Conservation (phyloP, 2,888 invertebrate species). For the Girardia tigrina region DNA sequence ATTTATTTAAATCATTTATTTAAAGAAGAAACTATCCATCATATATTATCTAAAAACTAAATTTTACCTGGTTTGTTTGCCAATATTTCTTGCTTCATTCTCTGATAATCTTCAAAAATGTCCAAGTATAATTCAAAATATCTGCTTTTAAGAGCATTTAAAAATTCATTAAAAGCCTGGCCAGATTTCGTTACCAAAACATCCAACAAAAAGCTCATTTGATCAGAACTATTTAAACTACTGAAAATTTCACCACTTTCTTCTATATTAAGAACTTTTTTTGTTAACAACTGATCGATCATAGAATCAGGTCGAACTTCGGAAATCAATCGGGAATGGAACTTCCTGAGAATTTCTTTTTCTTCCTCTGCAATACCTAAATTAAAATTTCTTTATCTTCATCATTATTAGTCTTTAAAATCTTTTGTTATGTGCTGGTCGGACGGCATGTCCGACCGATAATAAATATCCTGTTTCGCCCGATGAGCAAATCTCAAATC, state of each 20-base stretch:
- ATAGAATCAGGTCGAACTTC: constrained; percentile 43
- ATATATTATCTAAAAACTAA: too few species aligned
- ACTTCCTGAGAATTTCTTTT: constrained; percentile 40
- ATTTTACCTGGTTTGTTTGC: constrained; percentile 38
- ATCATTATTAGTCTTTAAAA: too few species aligned
- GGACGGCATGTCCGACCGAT: too few species aligned
- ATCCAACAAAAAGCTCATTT: constrained; percentile 42
- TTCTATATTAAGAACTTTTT: constrained; percentile 42
- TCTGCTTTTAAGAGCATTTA: constrained; percentile 44
- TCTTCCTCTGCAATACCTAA: constrained; percentile 43
- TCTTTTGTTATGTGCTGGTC: too few species aligned
- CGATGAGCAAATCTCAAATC: too few species aligned
- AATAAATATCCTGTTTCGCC: too few species aligned
- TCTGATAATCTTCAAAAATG: constrained; percentile 40
- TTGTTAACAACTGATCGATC: constrained; percentile 43
- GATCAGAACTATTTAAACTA: constrained; percentile 40
- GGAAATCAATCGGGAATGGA: constrained; percentile 42
- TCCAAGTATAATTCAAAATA: constrained; percentile 42
- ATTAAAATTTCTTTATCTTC: too few species aligned
- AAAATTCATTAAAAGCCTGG: constrained; percentile 38
- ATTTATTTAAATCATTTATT: not conserved
- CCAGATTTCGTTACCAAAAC: constrained; percentile 40
- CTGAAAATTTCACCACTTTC: constrained; percentile 42
- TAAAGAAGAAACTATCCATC: too few species aligned
- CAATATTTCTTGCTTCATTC: constrained; percentile 41